Evolutionary conservation across 2,888 invertebrate genomes (phyloP), one percentile per base, ranked within the genome.

Genomic region (Nectonema munidae): DNA sequence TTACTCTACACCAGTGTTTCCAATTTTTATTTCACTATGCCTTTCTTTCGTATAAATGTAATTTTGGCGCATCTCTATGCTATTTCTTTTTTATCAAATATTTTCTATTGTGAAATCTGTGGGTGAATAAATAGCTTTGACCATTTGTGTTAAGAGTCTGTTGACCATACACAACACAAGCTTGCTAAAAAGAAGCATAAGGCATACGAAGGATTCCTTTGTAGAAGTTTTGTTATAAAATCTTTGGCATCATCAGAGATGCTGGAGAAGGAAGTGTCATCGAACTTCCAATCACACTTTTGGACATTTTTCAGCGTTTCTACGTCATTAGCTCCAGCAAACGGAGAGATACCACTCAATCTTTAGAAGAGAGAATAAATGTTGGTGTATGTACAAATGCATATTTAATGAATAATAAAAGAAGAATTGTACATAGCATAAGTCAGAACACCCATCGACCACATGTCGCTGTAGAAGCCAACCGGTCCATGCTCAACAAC

Each of bases 391-490:
- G n/a, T n/a, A n/a, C n/a, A n/a, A n/a, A n/a, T n/a, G n/a, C n/a
- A n/a, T n/a, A n/a, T 9, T 89, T 63, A 2, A 89, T 14, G 13
- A 13, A 40, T 29, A 16, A 35, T 34, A 37, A 11, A 36, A 13
- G n/a, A 9, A 13, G 13, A 21, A n/a, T 69, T 76, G 72, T 60
- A 79, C 71, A 99, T 62, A 29, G 95, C 86, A 53, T 99, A 99
- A 13, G 76, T 69, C n/a, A 99, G 64, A 2, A 95, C 95, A 50
- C 95, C 95, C 21, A 83, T 72, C 21, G 89, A 86, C 95, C 95
- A 99, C 95, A 99, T 99, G 54, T 99, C 95, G 0, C 95, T 99
- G 61, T 89, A 95, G 64, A 95, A 99, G 39, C 95, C 95, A 43
- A 99, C 89, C 0, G 89, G 79, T 55, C 95, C 86, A 13, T 86